phyloP scores from a whole-genome alignment of 2,888 invertebrate species.

The Bombyx huttoni region DNA sequence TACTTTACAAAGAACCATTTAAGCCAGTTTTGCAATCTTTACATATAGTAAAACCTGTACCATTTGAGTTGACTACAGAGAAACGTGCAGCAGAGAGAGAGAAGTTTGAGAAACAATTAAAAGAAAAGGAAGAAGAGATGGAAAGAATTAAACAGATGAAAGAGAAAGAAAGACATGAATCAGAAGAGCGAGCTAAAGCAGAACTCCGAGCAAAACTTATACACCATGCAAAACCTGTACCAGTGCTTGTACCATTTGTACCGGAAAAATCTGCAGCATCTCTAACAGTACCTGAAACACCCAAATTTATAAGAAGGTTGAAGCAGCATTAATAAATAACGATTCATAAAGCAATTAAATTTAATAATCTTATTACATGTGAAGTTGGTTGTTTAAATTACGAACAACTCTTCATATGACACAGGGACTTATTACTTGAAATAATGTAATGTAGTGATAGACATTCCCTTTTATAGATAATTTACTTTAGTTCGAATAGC shows the following conservation, averaged over 20 bases:
- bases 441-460: background rate
- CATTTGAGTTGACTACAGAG: constrained; percentile 76
- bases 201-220: constrained; percentile 71
- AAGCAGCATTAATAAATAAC: constrained; percentile 22
- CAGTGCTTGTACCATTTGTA: constrained; percentile 56
- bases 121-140: constrained; percentile 65
- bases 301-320: constrained; percentile 60
- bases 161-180: constrained; percentile 42
- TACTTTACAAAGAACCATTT: constrained; percentile 76
- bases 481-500: background rate
- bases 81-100: constrained; percentile 74
- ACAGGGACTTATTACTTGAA: too few relatives aligned
- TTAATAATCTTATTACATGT: background rate
- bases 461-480: background rate
- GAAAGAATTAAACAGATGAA: constrained; percentile 43
- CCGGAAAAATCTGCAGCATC: constrained; percentile 63
- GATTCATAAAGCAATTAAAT: background rate
- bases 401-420: too few relatives aligned
- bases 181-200: constrained; percentile 64
- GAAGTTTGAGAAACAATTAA: constrained; percentile 71
- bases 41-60: constrained; percentile 50
- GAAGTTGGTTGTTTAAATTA: too few relatives aligned
- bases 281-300: constrained; percentile 77
- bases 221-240: constrained; percentile 76
- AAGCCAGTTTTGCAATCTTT: constrained; percentile 67